Conservation (phyloP, 2,888 invertebrate genomes). For the Dermolepida albohirtum region DNA sequence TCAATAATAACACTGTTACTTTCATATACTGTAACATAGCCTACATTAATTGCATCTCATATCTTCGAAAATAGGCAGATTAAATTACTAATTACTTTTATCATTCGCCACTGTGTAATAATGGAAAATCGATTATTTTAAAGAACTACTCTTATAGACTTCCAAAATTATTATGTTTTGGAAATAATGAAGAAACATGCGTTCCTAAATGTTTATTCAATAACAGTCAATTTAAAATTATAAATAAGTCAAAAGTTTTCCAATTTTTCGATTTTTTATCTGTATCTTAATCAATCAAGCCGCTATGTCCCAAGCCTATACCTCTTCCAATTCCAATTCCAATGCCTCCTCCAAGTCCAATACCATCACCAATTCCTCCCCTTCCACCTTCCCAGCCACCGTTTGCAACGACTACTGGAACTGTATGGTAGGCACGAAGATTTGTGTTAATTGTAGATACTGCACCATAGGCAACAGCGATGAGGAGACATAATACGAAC, state of each 20-base stretch:
- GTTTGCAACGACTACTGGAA: conserved; percentile 43
- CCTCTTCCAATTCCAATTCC: conserved; percentile 6
- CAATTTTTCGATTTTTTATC: conserved; percentile 7
- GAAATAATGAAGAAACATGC: neutral
- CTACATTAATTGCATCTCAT: no score
- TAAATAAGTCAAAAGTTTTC: conserved; percentile 26
- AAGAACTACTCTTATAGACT: no score
- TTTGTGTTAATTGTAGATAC: conserved; percentile 41
- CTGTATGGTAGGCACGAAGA: conserved; percentile 36
- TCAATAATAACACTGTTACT: no score
- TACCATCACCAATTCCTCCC: neutral
- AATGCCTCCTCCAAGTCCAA: neutral
- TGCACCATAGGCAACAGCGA: conserved; percentile 60
- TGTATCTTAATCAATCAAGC: neutral
- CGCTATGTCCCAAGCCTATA: conserved; percentile 10
- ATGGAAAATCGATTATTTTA: no score
- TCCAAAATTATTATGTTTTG: no score
- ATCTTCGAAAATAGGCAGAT: no score
- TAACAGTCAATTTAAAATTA: conserved; percentile 39
- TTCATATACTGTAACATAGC: no score
- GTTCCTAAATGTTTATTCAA: conserved; percentile 42
- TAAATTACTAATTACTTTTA: no score
- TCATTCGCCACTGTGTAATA: no score
- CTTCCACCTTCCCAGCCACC: conserved; percentile 34
- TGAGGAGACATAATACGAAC: conserved; percentile 67